Conservation (phyloP, 2,888 invertebrate species). For the Mellilla xanthometata region DNA sequence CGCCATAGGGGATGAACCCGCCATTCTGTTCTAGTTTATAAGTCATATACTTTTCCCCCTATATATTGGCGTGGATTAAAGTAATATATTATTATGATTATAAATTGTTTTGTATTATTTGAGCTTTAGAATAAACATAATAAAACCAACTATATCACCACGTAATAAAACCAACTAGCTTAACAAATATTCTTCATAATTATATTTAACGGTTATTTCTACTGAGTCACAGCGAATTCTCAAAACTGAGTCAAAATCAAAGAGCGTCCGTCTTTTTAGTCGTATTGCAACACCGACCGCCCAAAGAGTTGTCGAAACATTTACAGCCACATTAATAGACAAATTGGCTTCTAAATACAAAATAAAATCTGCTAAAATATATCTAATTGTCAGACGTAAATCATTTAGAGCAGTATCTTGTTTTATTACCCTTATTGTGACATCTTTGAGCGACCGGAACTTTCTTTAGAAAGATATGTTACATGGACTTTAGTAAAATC, state of each 20-base stretch:
- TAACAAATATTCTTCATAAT: constrained; percentile 5
- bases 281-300: constrained; percentile 17
- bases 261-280: constrained; percentile 7
- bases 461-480: no score
- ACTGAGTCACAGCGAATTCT: constrained; percentile 5
- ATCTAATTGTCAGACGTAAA: constrained; percentile 58
- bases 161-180: constrained; percentile 5
- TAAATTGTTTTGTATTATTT: no score
- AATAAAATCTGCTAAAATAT: constrained; percentile 64
- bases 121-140: no score
- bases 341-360: constrained; percentile 53
- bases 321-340: constrained; percentile 53
- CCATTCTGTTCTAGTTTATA: no score
- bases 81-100: no score
- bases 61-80: no score
- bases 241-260: constrained; percentile 13
- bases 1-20: no score
- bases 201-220: constrained; percentile 1
- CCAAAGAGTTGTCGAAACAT: constrained; percentile 48
- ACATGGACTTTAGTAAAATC: no score
- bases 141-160: constrained; percentile 7
- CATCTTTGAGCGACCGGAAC: no score
- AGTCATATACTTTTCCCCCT: no score
- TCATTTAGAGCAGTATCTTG: constrained; percentile 37
- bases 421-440: constrained; percentile 41